Conservation (phyloP, 1,140 invertebrate species). For the Gryllus bimaculatus region DNA sequence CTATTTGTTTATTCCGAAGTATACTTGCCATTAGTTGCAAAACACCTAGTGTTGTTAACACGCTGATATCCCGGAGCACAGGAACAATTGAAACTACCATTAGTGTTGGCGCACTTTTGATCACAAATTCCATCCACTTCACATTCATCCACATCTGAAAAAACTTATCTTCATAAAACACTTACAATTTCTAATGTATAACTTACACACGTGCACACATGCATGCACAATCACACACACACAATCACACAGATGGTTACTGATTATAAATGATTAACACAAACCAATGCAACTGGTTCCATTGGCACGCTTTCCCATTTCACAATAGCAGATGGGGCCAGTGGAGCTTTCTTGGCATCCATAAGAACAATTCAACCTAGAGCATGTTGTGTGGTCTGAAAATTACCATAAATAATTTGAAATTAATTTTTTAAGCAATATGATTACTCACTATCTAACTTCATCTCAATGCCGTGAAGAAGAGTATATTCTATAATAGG, state of each 20-base stretch:
- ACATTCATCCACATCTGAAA: slow-evolving; percentile 66
- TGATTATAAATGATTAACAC: not conserved
- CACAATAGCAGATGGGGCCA: not conserved
- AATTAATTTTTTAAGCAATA: too few relatives aligned
- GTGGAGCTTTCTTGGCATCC: not conserved
- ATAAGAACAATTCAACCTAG: not conserved
- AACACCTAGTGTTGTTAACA: slow-evolving; percentile 42
- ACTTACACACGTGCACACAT: not conserved
- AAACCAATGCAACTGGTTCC: not conserved
- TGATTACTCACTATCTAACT: too few relatives aligned
- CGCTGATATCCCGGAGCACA: slow-evolving; percentile 66
- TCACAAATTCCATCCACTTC: slow-evolving; percentile 61
- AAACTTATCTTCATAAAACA: slow-evolving; percentile 22
- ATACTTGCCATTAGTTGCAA: slow-evolving; percentile 56
- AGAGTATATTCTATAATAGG: too few relatives aligned
- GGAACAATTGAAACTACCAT: slow-evolving; percentile 59
- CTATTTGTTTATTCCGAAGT: too few relatives aligned
- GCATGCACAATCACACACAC: too few relatives aligned
- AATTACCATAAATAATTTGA: not conserved
- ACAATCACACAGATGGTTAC: not conserved
- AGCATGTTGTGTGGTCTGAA: not conserved
- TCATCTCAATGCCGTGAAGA: too few relatives aligned
- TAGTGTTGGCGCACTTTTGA: slow-evolving; percentile 64
- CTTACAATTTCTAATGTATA: not conserved
- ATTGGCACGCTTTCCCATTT: not conserved